A percentile compares a stretch with the other conserved stretches of the same genome.
phyloP scores from a whole-genome alignment of 2,113 vertebrate genomes.

The Stegostoma tigrinum region DNA sequence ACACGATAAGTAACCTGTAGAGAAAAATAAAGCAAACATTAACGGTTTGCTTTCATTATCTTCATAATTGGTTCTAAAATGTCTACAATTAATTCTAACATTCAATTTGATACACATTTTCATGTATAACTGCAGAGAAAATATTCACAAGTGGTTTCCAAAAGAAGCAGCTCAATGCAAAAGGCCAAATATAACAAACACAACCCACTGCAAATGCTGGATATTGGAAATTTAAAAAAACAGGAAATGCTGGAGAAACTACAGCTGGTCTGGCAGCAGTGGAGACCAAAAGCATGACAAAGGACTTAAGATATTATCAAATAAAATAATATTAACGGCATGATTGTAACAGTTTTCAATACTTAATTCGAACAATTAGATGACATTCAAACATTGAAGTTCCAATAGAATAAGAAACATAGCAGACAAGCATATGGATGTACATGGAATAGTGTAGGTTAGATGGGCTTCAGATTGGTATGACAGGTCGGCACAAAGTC shows the following conservation, averaged over 20 bases:
- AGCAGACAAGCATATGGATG: no score
- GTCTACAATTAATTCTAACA: background rate
- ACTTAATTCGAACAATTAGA: background rate
- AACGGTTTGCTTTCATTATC: background rate
- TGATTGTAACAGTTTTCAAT: background rate
- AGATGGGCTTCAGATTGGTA: no score
- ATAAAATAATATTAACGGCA: no score
- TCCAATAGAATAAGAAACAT: background rate
- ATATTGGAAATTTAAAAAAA: no score
- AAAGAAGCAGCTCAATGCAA: background rate
- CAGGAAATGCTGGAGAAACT: no score
- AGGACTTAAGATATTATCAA: no score
- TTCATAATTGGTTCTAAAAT: background rate
- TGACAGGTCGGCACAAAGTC: no score
- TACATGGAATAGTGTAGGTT: no score
- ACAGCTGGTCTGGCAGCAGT: no score
- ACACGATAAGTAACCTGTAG: constrained; percentile 89
- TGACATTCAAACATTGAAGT: background rate
- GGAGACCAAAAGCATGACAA: no score
- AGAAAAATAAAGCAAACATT: constrained; percentile 21
- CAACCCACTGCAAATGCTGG: no score
- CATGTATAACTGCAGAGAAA: background rate
- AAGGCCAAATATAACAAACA: no score
- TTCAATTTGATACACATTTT: background rate
- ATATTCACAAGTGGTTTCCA: background rate